Evolutionary conservation across 2,888 invertebrate genomes (phyloP).

Genomic region (Phrixothrix hirtus): DNA sequence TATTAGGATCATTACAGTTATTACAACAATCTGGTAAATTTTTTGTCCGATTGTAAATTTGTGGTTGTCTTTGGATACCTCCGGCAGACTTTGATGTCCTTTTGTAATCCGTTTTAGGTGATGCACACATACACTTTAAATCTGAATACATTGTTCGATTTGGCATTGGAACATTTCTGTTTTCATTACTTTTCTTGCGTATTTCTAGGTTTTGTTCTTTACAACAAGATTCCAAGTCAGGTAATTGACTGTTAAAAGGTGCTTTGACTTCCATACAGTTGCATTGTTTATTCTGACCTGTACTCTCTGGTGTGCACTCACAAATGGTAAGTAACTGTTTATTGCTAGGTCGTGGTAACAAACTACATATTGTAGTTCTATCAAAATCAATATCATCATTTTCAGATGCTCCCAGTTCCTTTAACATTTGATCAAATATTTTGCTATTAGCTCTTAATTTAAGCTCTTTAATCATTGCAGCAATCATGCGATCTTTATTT

Average conservation of each 20-base stretch:
- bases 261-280: no score
- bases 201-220: background rate
- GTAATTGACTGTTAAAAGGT: no score
- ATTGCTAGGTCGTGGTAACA: slow-evolving; percentile 18
- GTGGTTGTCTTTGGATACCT: no score
- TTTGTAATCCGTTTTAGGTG: background rate
- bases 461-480: slow-evolving; percentile 47
- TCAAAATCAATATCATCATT: slow-evolving; percentile 18
- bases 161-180: no score
- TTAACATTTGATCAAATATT: slow-evolving; percentile 28
- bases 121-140: background rate
- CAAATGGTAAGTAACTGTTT: no score
- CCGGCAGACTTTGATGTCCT: background rate
- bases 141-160: background rate
- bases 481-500: slow-evolving; percentile 49
- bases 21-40: background rate
- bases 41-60: no score
- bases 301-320: slow-evolving; percentile 2
- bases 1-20: no score
- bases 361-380: slow-evolving; percentile 21
- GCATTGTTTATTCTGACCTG: background rate
- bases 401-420: slow-evolving; percentile 2
- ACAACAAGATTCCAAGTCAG: background rate
- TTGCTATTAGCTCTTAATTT: slow-evolving; percentile 38
- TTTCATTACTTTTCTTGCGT: background rate